Evolutionary conservation across 2,113 vertebrate genomes (phyloP).

Genomic region (Ascaphus truei): DNA sequence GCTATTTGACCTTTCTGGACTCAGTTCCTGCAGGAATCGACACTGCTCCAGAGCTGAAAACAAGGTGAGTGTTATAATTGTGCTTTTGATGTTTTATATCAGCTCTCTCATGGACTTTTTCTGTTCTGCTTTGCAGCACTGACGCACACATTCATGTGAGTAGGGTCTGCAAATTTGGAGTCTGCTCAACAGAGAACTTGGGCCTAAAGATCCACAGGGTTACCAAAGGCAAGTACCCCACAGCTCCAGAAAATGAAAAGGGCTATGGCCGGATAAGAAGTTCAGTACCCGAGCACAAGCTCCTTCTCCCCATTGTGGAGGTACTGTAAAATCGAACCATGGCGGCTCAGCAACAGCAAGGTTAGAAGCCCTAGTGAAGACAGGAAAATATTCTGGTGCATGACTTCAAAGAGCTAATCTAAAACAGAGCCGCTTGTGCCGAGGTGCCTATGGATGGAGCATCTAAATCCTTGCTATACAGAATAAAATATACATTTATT

Average conservation of each 20-base stretch:
- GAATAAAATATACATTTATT: too few species aligned
- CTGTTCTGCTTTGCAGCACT: conserved; percentile 8
- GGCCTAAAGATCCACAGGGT: conserved; percentile 78
- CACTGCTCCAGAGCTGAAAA: conserved; percentile 74
- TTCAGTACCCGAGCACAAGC: conserved; percentile 48
- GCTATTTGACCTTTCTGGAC: conserved; percentile 72
- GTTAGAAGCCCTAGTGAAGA: conserved; percentile 54
- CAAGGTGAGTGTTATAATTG: conserved; percentile 83
- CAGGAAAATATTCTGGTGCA: too few species aligned
- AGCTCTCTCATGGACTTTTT: conserved; percentile 11
- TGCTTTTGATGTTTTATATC: too few species aligned
- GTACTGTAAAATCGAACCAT: conserved; percentile 50
- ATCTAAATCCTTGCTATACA: too few species aligned
- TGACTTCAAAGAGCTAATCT: too few species aligned
- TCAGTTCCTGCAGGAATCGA: conserved; percentile 70
- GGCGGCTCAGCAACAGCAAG: conserved; percentile 51
- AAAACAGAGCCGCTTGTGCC: too few species aligned
- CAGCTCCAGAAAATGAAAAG: conserved; percentile 69
- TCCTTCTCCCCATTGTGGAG: conserved; percentile 45
- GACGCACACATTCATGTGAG: conserved; percentile 72
- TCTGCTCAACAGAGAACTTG: conserved; percentile 84
- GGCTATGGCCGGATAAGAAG: conserved; percentile 88
- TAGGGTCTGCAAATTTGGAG: conserved; percentile 83
- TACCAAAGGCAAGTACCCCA: conserved; percentile 68
- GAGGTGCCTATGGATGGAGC: too few species aligned